A percentile compares a stretch with the other conserved stretches of the same genome.
phyloP scores from a whole-genome alignment of 2,888 invertebrate species.

The Sinelater perroti region DNA sequence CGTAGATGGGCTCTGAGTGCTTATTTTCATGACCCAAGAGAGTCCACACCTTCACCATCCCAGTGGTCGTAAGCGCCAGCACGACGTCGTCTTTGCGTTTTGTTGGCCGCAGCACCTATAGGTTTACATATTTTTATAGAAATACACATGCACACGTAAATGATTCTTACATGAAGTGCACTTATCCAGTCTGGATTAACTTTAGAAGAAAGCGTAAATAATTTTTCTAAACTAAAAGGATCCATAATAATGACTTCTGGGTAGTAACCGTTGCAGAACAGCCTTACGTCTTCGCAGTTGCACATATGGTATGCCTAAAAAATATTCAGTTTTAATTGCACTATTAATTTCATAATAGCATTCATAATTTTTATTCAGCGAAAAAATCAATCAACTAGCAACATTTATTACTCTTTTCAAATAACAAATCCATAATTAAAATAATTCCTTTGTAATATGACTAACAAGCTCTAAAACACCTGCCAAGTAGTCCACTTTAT shows the following conservation, averaged over 20 bases:
- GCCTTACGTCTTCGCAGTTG: constrained; percentile 80
- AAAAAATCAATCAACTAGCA: too few species aligned
- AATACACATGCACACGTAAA: constrained; percentile 10
- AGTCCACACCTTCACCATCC: constrained; percentile 98
- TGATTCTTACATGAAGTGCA: constrained; percentile 81
- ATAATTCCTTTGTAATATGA: too few species aligned
- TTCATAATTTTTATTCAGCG: too few species aligned
- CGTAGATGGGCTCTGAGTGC: constrained; percentile 88
- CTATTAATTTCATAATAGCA: too few species aligned
- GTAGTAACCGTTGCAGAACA: constrained; percentile 98
- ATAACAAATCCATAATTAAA: too few species aligned
- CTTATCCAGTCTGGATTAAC: constrained; percentile 99
- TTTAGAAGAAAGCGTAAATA: constrained; percentile 91
- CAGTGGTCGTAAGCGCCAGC: constrained; percentile 92
- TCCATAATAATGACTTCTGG: constrained; percentile 98
- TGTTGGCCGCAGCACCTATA: constrained; percentile 71
- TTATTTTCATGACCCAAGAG: constrained; percentile 88
- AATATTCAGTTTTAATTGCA: background rate
- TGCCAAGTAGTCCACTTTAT: too few species aligned
- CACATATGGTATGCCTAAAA: constrained; percentile 82
- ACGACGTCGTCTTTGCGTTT: constrained; percentile 94
- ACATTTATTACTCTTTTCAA: too few species aligned
- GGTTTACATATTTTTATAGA: too few species aligned
- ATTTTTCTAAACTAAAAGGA: constrained; percentile 90
- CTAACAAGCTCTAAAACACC: too few species aligned